Conservation (phyloP, 2,888 invertebrate species). For the Boloria euphrosyne region DNA sequence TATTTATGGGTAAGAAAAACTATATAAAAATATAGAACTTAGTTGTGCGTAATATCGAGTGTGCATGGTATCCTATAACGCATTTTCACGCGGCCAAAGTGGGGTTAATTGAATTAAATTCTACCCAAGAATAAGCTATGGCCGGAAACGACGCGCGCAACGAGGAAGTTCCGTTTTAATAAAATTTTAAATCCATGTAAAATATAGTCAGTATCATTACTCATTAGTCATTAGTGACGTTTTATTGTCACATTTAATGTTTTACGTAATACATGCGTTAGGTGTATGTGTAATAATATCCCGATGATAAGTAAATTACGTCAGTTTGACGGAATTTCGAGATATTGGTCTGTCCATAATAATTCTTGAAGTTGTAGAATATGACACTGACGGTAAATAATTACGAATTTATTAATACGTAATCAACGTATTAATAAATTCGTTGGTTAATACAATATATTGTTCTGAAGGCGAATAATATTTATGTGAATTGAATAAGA, state of each 20-base stretch:
- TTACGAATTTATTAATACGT: too few relatives aligned
- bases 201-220: neutral
- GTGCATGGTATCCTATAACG: neutral
- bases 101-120: constrained; percentile 61
- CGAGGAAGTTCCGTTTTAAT: constrained; percentile 56
- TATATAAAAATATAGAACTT: too few relatives aligned
- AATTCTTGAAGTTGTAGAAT: too few relatives aligned
- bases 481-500: too few relatives aligned
- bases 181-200: constrained; percentile 43
- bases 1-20: too few relatives aligned
- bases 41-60: too few relatives aligned
- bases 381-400: too few relatives aligned
- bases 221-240: constrained; percentile 2
- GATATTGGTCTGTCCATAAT: too few relatives aligned
- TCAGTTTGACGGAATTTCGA: neutral
- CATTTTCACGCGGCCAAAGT: constrained; percentile 33
- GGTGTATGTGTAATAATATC: too few relatives aligned
- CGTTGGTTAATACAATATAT: too few relatives aligned
- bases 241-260: constrained; percentile 1
- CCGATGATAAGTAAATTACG: neutral
- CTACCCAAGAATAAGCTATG: constrained; percentile 54
- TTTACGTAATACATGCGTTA: neutral
- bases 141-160: constrained; percentile 52
- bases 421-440: too few relatives aligned
- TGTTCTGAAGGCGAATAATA: too few relatives aligned